These are phyloP conservation scores for Eriocheir sinensis DNA, from an alignment of 1,140 invertebrate genomes.

Conservation along the genomic window DNA sequence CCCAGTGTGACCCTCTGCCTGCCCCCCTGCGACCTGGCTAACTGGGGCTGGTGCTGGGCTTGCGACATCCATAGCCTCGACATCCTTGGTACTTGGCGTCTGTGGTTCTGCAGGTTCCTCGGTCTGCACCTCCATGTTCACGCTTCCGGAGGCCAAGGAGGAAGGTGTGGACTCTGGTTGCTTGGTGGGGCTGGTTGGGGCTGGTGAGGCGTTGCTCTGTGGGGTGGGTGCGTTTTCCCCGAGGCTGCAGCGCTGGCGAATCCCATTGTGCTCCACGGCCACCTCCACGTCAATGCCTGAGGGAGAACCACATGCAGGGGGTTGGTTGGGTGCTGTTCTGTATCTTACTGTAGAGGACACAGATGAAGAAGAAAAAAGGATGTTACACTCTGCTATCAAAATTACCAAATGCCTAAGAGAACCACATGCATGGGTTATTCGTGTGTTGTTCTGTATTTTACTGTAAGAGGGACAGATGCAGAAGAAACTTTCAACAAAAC, in stretches of 20 bases:
- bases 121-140: conserved; percentile 68
- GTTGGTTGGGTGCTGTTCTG: neutral
- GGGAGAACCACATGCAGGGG: neutral
- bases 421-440: too few species aligned
- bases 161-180: neutral
- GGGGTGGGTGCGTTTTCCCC: conserved; percentile 29
- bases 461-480: too few species aligned
- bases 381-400: neutral
- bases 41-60: conserved; percentile 40
- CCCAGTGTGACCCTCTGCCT: conserved; percentile 43
- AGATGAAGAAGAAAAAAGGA: neutral
- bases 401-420: too few species aligned
- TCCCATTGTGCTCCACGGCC: conserved; percentile 72
- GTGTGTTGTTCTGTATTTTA: too few species aligned
- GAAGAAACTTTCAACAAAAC: neutral
- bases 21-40: neutral
- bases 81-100: neutral
- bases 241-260: conserved; percentile 68
- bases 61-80: conserved; percentile 53
- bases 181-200: conserved; percentile 31
- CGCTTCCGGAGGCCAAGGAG: conserved; percentile 17
- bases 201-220: neutral
- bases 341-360: neutral
- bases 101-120: neutral
- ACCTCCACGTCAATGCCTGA: conserved; percentile 72